Base-by-base conservation (phyloP, 2,113 vertebrate genomes). In the Odontesthes bonariensis region DNA sequence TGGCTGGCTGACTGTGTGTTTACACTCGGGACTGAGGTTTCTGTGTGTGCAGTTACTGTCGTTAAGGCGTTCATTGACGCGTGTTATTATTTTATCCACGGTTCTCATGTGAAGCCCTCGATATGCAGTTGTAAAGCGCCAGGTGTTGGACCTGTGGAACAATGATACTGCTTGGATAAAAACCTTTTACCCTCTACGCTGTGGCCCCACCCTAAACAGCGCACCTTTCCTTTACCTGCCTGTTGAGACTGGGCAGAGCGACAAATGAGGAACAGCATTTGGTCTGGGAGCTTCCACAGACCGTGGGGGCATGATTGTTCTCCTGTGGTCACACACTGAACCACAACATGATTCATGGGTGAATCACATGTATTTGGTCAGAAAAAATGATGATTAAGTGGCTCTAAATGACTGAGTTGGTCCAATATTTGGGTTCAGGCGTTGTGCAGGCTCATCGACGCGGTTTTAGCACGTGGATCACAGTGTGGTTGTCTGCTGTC, bases 201-300 rank as follows among this genome's bases (percentile, higher is more conserved):
- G 22, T 40, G 32, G 61, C 83, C 83, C 75, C 82, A 65, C 89
- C 85, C 57, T 86, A 52, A 20, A 3, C 20, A 14, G 47, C 10
- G 4, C 62, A 89, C 83, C 58, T 82, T 82, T 49, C 0, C 12
- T 46, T 17, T 46, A 38, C 35, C 35, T 38, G 5, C 10, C 35
- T 38, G 35, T 8, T 4, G 35, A 35, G n/a, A n/a, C n/a, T n/a
- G n/a, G 35, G 35, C 35, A 38, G 35, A 10, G 10, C 6, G 10
- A 38, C 2, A 38, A 42, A 22, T 33, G 8, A 67, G 27, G 20
- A 56, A 47, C 46, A 11, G 3, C 16, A 20, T 1, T 4, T 3
- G 6, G 35, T 38, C 40, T 42, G 40, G 3, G 40, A 40, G 27
- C 27, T 12, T 16, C 6, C 47, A 52, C 9, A 14, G 49, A 54